Percentiles rank a stretch among this genome's conserved stretches.
Conservation (phyloP, 2,888 invertebrate genomes). For the Callyntrura guangdongensis region DNA sequence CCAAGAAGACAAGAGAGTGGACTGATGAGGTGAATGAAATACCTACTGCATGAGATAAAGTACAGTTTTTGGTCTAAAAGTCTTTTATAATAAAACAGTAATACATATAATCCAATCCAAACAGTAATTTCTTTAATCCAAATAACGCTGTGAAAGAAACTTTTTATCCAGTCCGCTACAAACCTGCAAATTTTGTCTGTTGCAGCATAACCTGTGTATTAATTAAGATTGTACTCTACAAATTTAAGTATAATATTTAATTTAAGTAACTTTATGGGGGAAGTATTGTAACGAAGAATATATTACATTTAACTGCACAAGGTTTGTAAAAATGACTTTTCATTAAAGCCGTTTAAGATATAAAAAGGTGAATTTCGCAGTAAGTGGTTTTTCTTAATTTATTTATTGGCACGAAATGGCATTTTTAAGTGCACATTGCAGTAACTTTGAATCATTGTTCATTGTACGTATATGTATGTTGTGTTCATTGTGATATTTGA, state of each 20-base stretch:
- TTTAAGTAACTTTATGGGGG: constrained; percentile 51
- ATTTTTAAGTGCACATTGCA: too few relatives aligned
- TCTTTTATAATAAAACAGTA: constrained; percentile 46
- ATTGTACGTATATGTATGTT: too few relatives aligned
- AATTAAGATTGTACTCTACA: constrained; percentile 53
- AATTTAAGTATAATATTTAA: constrained; percentile 2
- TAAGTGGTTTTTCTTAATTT: too few relatives aligned
- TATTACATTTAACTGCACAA: constrained; percentile 77
- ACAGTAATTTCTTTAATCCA: neutral
- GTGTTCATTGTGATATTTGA: too few relatives aligned
- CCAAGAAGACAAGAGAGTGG: neutral
- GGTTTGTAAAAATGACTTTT: constrained; percentile 78
- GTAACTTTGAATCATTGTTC: too few relatives aligned
- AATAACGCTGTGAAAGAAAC: constrained; percentile 67
- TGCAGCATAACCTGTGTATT: constrained; percentile 74
- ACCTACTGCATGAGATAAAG: constrained; percentile 11
- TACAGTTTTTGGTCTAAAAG: constrained; percentile 33
- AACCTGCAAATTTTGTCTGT: constrained; percentile 59
- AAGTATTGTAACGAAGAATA: constrained; percentile 55
- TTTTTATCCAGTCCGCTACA: constrained; percentile 61
- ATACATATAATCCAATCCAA: constrained; percentile 6
- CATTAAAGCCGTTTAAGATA: constrained; percentile 61
- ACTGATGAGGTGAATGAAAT: constrained; percentile 51
- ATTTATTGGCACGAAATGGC: too few relatives aligned
- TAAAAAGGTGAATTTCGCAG: neutral